Base-by-base conservation (phyloP, 2,797 vertebrate genomes). In the Eulemur albifrons region DNA sequence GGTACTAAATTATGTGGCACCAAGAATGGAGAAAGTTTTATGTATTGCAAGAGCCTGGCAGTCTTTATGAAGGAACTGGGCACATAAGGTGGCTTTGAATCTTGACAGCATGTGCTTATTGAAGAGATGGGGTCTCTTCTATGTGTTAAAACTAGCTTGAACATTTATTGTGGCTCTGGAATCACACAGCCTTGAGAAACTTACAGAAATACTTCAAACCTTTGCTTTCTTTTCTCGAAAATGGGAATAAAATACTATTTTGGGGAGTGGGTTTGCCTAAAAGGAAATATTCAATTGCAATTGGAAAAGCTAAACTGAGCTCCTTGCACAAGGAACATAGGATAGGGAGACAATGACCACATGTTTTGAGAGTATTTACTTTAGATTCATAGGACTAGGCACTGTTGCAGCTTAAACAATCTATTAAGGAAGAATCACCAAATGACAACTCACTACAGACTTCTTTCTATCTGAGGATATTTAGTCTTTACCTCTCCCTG, bases 1-100 rank as follows among this genome's bases (percentile, higher is more conserved):
- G 94, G 79, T 63, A 61, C 30, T 87, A 95, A 97, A 96, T 95
- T 89, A 84, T 40, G 72, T 70, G 90, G n/a, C 15, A 77, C 43
- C 57, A 75, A 88, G 90, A 95, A 75, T n/a, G 57, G 77, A 94
- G 90, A 72, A 76, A 80, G 43, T 40, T 94, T 93, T 54, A 69
- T 50, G 10, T 52, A n/a, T 40, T 76, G 21, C 17, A 73, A 76
- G 61, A 88, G 63, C 1, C 45, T 52, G 23, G 52, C 40, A 83
- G 38, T 63, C 61, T 86, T 88, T 75, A 81, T 77, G n/a, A 93
- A 88, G 61, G 48, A 32, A 13, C 32, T 35, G 67, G 65, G 38
- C 38, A 80, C 14, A 12, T 52, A 87, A 45, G 23, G 32, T 27
- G 35, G 10, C 54, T 89, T 95, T 93, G 61, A 90, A 63, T 88